Percentiles rank a stretch among this genome's conserved stretches.
phyloP scores from a whole-genome alignment of 2,113 vertebrate genomes.

The Henicopernis longicauda region DNA sequence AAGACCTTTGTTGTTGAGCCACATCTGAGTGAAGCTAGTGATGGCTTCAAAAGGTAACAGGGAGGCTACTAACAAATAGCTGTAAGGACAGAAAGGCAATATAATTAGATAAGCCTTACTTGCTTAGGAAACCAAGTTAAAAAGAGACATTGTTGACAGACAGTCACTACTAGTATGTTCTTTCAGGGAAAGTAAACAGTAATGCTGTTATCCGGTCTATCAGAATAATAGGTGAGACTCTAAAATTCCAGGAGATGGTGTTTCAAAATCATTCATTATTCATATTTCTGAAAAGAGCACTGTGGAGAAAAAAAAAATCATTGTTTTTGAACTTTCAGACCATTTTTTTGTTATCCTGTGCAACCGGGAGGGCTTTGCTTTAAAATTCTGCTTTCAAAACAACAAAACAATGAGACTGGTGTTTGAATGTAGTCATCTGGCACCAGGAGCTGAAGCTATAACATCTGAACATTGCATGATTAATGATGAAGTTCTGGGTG shows the following conservation, averaged over 20 bases:
- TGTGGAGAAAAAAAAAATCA: not conserved
- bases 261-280: not conserved
- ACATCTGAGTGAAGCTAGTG: not conserved
- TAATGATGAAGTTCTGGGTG: not conserved
- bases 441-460: not conserved
- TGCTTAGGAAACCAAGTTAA: not conserved
- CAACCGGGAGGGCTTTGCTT: not conserved
- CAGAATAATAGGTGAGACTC: not conserved
- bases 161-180: not conserved
- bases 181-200: not conserved
- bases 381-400: not conserved
- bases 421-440: not conserved
- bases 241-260: not conserved
- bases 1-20: not conserved
- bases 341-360: fast-evolving
- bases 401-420: not conserved
- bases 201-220: not conserved
- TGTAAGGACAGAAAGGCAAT: not conserved
- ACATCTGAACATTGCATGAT: not conserved
- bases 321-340: not conserved
- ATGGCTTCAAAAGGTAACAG: not conserved
- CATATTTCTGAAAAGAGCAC: not conserved
- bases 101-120: not conserved
- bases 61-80: not conserved
- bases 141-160: not conserved